Base-by-base conservation (phyloP, 2,113 vertebrate genomes). In the Pangasianodon gigas region DNA sequence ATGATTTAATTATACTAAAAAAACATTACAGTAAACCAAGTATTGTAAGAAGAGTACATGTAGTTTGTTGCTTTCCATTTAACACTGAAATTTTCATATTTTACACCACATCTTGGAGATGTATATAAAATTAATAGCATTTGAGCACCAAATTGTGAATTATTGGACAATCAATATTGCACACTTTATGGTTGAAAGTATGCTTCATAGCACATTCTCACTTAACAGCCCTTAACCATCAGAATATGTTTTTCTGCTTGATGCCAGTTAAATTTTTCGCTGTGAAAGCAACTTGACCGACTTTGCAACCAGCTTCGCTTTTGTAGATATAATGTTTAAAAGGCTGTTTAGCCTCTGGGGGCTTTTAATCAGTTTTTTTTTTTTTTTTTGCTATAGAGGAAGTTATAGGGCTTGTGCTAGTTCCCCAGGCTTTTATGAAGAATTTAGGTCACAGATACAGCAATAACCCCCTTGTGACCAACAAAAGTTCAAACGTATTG, bases 361-460 rank as follows among this genome's bases (percentile, higher is more conserved):
- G 60, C n/a, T 54, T 82, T 71, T 88, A 83, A 71, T 83, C 48
- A 62, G 75, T 19, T 41, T 41, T 37, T 10, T 44, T 16, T 18
- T 21, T 52, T 37, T 44, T 18, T 21, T 37, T 18, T 48, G 8
- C 24, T 6, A 32, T 62, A 80, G 26, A 60, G 6, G 75, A 58
- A 6, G 51, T 19, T 13, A 67, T 51, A 24, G 87, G 60, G 32
- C 87, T 52, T 62, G 41, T 81, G 56, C 58, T 21, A 88, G 46
- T 48, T 81, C 56, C 77, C 74, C 65, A 29, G 32, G 80, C 51
- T 58, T 71, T 89, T 52, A 52, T 46, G 8, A 56, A 58, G 62
- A 71, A 56, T 88, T 56, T 79, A 83, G 62, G 80, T 24, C 87
- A 58, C 62, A 84, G 60, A 56, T 82, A 71, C 79, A 89, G 87